Conservation (phyloP, 2,113 vertebrate species). For the Himantopus leucocephalus region DNA sequence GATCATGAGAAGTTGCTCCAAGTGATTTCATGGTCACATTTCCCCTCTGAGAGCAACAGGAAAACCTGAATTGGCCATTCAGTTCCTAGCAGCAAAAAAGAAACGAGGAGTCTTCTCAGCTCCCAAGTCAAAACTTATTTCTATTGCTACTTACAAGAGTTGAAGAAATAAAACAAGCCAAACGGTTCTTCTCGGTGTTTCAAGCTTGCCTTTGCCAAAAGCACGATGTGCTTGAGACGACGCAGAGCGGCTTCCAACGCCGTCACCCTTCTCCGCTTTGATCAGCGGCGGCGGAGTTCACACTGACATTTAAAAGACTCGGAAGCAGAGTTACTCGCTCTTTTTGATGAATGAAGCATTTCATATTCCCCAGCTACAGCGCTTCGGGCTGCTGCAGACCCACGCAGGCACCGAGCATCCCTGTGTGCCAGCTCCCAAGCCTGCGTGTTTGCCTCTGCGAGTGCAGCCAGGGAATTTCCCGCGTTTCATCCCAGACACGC, state of each 20-base stretch:
- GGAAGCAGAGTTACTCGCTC: neutral
- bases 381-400: neutral
- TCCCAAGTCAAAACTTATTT: neutral
- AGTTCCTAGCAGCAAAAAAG: neutral
- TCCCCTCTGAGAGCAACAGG: neutral
- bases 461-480: neutral
- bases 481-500: neutral
- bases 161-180: neutral
- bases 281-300: neutral
- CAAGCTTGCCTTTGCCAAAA: neutral
- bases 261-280: neutral
- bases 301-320: neutral
- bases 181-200: neutral
- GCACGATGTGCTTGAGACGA: neutral
- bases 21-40: neutral
- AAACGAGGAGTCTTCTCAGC: neutral
- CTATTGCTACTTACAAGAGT: neutral
- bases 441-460: neutral
- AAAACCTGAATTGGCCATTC: neutral
- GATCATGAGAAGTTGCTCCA: neutral
- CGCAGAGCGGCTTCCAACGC: fast-evolving
- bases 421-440: fast-evolving
- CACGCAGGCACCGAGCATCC: neutral
- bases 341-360: constrained; percentile 12
- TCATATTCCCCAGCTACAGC: neutral